Evolutionary conservation across 2,113 vertebrate genomes (phyloP).

Genomic region (Xenopus laevis): DNA sequence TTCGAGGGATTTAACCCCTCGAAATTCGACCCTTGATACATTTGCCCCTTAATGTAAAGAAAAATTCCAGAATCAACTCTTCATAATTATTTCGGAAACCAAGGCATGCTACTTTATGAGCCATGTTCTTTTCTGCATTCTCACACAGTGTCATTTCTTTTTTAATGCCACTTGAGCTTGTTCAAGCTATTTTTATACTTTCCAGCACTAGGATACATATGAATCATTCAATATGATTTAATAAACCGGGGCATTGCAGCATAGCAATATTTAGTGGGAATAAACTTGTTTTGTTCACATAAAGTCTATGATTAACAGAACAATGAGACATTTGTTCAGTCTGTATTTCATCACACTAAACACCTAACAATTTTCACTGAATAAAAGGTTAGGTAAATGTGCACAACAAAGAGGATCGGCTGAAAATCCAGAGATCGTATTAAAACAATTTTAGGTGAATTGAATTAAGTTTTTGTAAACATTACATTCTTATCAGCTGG

Average conservation of each 20-base stretch:
- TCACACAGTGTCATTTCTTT: slow-evolving; percentile 34
- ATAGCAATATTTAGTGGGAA: slow-evolving; percentile 42
- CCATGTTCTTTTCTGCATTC: slow-evolving; percentile 28
- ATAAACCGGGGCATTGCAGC: slow-evolving; percentile 39
- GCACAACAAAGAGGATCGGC: not conserved
- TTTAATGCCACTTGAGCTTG: slow-evolving; percentile 41
- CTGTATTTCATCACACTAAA: slow-evolving; percentile 40
- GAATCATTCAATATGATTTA: slow-evolving; percentile 43
- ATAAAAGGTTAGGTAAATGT: slow-evolving; percentile 13
- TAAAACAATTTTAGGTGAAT: slow-evolving; percentile 12
- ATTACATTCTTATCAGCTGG: slow-evolving; percentile 6
- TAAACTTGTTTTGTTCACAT: slow-evolving; percentile 42
- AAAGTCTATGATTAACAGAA: slow-evolving; percentile 38
- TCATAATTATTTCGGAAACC: slow-evolving; percentile 8
- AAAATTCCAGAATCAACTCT: slow-evolving; percentile 15
- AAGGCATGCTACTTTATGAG: slow-evolving; percentile 27
- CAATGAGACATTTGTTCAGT: slow-evolving; percentile 40
- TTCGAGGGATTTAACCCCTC: too few species aligned
- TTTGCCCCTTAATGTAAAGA: too few species aligned
- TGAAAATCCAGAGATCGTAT: slow-evolving; percentile 21
- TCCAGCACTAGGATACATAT: slow-evolving; percentile 34
- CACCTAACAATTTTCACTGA: slow-evolving; percentile 31
- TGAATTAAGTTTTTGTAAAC: slow-evolving; percentile 33
- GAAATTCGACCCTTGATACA: too few species aligned
- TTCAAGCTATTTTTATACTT: slow-evolving; percentile 26